Evolutionary conservation across 2,797 vertebrate species (phyloP), one percentile per base, ranked within the genome.

Genomic region (Sciurus carolinensis): DNA sequence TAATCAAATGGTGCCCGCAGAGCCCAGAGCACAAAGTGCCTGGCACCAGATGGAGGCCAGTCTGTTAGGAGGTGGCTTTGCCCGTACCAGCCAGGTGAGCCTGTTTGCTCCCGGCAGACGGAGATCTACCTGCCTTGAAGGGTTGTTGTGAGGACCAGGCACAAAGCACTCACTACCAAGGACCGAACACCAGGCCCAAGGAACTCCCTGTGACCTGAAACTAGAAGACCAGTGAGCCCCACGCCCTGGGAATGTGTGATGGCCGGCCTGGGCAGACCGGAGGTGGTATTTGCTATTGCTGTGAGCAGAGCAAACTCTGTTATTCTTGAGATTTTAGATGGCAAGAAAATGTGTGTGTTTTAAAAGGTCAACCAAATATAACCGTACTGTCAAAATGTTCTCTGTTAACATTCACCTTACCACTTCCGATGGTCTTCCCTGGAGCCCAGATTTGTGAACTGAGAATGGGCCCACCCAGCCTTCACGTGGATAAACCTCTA

Each of bases 41-140:
- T 0, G n/a, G 44, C 8, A 3, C 15, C 0, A 8, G 3, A 14
- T 28, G 20, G 57, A 12, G 47, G 59, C 67, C 24, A 33, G 39
- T 44, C 91, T 7, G 79, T 5, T 0, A 1, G 47, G 71, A 52
- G n/a, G 13, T 12, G 13, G 71, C 12, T 7, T 3, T 30, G 66
- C 66, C 2, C 7, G 12, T 7, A 0, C 44, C 28, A 4, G 77
- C 24, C 2, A 0, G 0, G 22, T 0, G 18, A 50, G 44, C 71
- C 50, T 0, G 1, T 24, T 4, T 66, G 44, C 20, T 52, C 26
- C 18, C 1, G 0, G 59, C 42, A 18, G 11, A 10, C 0, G 3
- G 42, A 57, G 44, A 5, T 17, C n/a, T 39, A 3, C 7, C 15
- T 13, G 1, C 22, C 30, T 88, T 57, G 10, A 36, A 13, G 42